Evolutionary conservation across 2,113 vertebrate genomes (phyloP).

Genomic region (mouse (Mus musculus)): DNA sequence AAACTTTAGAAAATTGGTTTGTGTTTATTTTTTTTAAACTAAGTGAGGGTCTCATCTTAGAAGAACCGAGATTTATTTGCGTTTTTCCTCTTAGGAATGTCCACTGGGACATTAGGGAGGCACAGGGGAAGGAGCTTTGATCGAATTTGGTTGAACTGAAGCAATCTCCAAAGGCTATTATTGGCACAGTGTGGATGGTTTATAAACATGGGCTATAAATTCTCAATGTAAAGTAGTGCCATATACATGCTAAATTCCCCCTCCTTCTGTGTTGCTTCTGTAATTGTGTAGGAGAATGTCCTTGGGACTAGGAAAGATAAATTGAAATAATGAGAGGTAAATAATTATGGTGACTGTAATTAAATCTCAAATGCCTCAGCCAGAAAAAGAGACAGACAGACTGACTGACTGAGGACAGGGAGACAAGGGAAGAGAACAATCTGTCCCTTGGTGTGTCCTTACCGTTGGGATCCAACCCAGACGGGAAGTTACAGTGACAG

Average conservation of each 20-base stretch:
- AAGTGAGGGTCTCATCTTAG: not conserved
- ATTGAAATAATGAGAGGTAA: not conserved
- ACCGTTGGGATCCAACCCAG: not conserved
- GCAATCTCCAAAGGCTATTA: not conserved
- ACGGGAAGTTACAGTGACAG: not conserved
- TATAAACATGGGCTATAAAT: not conserved
- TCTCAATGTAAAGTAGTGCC: not conserved
- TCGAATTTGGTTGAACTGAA: not conserved
- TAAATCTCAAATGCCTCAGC: constrained; percentile 2
- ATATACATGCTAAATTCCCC: not conserved
- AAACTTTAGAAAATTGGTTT: constrained; percentile 1
- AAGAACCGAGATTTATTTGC: not conserved
- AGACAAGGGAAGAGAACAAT: not conserved
- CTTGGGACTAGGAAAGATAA: not conserved
- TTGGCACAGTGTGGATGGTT: not conserved
- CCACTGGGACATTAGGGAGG: not conserved
- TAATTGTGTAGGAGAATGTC: not conserved
- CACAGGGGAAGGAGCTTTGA: not conserved
- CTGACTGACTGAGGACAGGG: not conserved
- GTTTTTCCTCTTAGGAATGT: not conserved
- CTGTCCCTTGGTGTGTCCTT: not conserved
- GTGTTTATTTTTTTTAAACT: not conserved
- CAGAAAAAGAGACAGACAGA: not conserved
- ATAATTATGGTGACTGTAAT: not conserved
- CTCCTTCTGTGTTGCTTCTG: not conserved